Conservation (phyloP, 2,888 invertebrate genomes). For the Leptinotarsa rubiginosa region DNA sequence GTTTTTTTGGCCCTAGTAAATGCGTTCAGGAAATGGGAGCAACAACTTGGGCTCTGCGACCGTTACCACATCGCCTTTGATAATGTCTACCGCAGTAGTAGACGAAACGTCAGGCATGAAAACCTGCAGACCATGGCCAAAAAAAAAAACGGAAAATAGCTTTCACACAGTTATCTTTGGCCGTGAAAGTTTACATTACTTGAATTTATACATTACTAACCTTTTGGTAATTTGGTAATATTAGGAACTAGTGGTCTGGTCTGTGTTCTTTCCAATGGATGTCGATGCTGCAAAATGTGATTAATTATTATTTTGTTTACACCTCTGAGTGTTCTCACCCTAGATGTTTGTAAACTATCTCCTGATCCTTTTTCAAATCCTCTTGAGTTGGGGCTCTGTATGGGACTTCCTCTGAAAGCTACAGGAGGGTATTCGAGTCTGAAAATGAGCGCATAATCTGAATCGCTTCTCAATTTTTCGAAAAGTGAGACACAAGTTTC, state of each 20-base stretch:
- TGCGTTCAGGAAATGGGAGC: no score
- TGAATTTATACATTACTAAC: constrained; percentile 24
- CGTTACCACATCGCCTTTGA: no score
- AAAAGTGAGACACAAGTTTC: no score
- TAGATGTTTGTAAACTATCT: constrained; percentile 40
- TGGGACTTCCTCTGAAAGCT: constrained; percentile 26
- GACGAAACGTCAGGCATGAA: no score
- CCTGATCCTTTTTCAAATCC: constrained; percentile 47
- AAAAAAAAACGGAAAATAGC: not conserved
- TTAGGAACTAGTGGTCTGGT: constrained; percentile 44
- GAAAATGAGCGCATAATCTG: not conserved
- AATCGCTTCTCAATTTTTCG: not conserved
- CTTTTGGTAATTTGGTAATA: constrained; percentile 43
- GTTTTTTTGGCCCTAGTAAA: no score
- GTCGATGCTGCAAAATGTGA: constrained; percentile 39
- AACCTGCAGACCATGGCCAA: not conserved
- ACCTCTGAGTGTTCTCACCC: constrained; percentile 25
- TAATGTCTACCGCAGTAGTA: no score
- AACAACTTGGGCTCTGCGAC: no score
- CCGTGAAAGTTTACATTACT: not conserved
- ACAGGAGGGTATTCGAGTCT: constrained; percentile 49
- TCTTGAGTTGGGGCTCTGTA: constrained; percentile 35
- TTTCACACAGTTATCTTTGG: no score
- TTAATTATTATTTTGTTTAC: not conserved
- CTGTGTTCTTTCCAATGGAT: constrained; percentile 45